These are phyloP conservation scores for Cynaeus angustus DNA, from an alignment of 2,888 invertebrate species.

Conservation along the genomic window DNA sequence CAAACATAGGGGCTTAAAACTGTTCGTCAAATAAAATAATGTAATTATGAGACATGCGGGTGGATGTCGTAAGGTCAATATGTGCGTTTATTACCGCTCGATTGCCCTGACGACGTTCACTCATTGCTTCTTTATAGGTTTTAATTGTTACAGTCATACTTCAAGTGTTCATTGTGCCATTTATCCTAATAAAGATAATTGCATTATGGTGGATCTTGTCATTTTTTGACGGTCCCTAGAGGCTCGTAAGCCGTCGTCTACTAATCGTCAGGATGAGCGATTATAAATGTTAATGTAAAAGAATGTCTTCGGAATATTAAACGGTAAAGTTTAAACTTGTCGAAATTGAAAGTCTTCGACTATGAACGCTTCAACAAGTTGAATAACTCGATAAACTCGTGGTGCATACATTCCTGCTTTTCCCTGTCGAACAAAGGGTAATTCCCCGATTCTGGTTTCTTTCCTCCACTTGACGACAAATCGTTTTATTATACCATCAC, in stretches of 20 bases:
- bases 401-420: constrained; percentile 7
- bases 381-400: constrained; percentile 15
- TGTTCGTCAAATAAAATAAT: constrained; percentile 42
- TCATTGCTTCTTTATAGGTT: constrained; percentile 25
- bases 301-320: constrained; percentile 8
- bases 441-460: too few relatives aligned
- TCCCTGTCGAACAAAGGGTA: too few relatives aligned
- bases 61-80: constrained; percentile 18
- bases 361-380: constrained; percentile 12
- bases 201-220: constrained; percentile 9
- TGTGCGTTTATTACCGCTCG: constrained; percentile 20
- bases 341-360: constrained; percentile 1
- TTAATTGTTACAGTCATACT: constrained; percentile 35
- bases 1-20: constrained; percentile 39
- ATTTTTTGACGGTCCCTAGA: constrained; percentile 5
- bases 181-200: constrained; percentile 30
- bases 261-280: constrained; percentile 10
- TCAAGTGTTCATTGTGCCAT: constrained; percentile 9
- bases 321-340: background rate
- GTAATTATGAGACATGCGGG: constrained; percentile 39
- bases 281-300: constrained; percentile 7
- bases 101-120: constrained; percentile 29
- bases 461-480: too few relatives aligned
- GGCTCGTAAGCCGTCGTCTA: constrained; percentile 16
- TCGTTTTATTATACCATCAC: too few relatives aligned